A percentile compares a stretch with the other conserved stretches of the same genome.
phyloP scores from a whole-genome alignment of 2,888 invertebrate genomes.

The Drosophila pseudotalamancana region DNA sequence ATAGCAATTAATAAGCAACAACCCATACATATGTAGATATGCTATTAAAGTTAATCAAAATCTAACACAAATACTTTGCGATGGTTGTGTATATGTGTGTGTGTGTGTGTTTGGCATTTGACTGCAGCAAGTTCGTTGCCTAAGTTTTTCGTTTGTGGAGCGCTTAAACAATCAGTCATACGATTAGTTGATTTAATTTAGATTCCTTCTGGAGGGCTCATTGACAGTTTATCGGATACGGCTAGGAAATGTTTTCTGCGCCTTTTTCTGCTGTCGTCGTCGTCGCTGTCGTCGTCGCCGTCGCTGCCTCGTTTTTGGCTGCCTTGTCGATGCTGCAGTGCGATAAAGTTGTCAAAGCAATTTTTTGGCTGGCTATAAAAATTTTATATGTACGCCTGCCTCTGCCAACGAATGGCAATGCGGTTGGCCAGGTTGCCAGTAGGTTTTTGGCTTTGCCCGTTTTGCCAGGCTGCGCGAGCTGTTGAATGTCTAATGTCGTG shows the following conservation, averaged over 20 bases:
- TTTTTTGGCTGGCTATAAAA: constrained; percentile 72
- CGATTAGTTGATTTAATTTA: constrained; percentile 77
- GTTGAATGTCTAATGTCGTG: constrained; percentile 78
- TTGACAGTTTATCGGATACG: constrained; percentile 68
- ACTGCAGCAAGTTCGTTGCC: constrained; percentile 62
- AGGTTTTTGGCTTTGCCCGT: constrained; percentile 35
- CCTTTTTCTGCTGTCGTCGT: constrained; percentile 35
- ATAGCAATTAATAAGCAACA: constrained; percentile 67
- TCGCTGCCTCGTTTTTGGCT: constrained; percentile 44
- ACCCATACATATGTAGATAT: constrained; percentile 27
- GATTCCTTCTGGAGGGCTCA: constrained; percentile 68
- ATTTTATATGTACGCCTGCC: constrained; percentile 59
- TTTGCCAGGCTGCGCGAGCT: constrained; percentile 47
- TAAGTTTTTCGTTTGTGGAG: constrained; percentile 64
- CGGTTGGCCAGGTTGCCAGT: constrained; percentile 27
- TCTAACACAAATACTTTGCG: constrained; percentile 28
- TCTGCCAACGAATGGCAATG: constrained; percentile 35
- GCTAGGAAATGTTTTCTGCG: constrained; percentile 65
- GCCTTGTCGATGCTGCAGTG: constrained; percentile 72
- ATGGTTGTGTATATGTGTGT: not conserved
- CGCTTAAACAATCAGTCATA: constrained; percentile 59
- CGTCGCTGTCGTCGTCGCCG: constrained; percentile 10
- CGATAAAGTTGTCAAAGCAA: constrained; percentile 78
- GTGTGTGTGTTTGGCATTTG: constrained; percentile 60
- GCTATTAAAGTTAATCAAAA: constrained; percentile 33